phyloP scores from a whole-genome alignment of 2,113 vertebrate species.

The Nasalis larvatus region DNA sequence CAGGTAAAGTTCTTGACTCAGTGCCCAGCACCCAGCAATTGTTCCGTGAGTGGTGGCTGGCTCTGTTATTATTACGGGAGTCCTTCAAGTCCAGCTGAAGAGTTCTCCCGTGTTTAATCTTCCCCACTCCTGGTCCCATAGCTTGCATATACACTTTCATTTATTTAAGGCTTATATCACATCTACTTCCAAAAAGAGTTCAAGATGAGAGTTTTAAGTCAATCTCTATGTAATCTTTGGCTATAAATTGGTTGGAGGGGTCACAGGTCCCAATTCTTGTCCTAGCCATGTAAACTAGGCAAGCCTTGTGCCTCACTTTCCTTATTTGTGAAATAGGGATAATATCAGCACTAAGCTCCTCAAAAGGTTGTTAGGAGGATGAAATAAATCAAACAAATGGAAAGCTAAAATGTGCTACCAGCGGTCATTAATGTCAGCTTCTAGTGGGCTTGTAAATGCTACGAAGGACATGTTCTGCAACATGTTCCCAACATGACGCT shows the following conservation, averaged over 20 bases:
- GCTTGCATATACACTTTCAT: neutral
- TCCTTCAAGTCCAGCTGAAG: neutral
- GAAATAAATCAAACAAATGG: neutral
- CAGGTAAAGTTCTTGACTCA: neutral
- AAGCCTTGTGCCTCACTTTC: neutral
- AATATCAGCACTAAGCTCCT: constrained; percentile 18
- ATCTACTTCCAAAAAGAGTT: neutral
- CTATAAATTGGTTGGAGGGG: neutral
- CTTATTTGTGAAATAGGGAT: neutral
- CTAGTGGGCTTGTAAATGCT: neutral
- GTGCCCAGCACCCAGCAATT: neutral
- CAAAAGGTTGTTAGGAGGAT: neutral
- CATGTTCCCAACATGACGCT: neutral
- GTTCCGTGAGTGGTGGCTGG: neutral
- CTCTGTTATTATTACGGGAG: neutral
- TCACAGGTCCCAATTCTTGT: neutral
- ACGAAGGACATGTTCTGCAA: neutral
- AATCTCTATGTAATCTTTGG: neutral
- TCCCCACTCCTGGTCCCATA: neutral
- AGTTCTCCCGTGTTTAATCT: neutral
- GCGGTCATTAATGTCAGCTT: neutral
- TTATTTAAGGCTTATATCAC: neutral
- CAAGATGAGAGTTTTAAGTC: neutral
- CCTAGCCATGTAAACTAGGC: neutral
- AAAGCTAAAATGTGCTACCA: neutral